Base-by-base conservation (phyloP, 2,888 invertebrate species). In the Clanis bilineata region DNA sequence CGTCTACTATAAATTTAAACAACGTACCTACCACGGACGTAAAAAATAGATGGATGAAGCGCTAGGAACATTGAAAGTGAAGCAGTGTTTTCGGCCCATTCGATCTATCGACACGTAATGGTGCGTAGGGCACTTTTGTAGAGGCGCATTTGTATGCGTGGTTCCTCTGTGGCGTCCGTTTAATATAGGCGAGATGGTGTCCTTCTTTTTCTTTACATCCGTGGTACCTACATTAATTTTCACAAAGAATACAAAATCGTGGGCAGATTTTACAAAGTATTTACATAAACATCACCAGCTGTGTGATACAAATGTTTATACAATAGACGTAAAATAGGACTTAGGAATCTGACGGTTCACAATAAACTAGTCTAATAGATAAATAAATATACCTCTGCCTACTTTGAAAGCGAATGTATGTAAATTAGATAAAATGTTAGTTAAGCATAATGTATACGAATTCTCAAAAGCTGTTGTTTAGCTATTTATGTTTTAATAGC, bases 261-360 rank as follows among this genome's bases (percentile, higher is more conserved):
- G 9, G 18, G 32, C 18, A 32, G 18, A 32, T 23, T 44, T 1
- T n/a, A 51, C 7, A 32, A 51, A 32, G 32, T 32, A 51, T 32
- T 51, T 28, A 28, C 28, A 1, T 51, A 51, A 32, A 51, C 7
- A 10, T 18, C 32, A 28, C 28, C 51, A 51, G 51, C 32, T 51
- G 51, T 51, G 51, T 18, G 10, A 45, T n/a, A 51, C 28, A 51
- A 32, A 51, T 51, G 51, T 32, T 51, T 51, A 15, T 18, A 32
- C 28, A 51, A 28, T 32, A 51, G 18, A 32, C 51, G 32, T 18
- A 51, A 28, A 51, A 51, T 51, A 51, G 32, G 15, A 51, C 32
- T 18, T 15, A 22, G 44, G 44, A 44, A 51, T 18, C 18, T 32
- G 32, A 51, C 32, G 28, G 32, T 15, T 18, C 51, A 51, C 51